These are phyloP conservation scores for Cheilosia soror DNA, from an alignment of 2,888 invertebrate species.

Conservation along the genomic window DNA sequence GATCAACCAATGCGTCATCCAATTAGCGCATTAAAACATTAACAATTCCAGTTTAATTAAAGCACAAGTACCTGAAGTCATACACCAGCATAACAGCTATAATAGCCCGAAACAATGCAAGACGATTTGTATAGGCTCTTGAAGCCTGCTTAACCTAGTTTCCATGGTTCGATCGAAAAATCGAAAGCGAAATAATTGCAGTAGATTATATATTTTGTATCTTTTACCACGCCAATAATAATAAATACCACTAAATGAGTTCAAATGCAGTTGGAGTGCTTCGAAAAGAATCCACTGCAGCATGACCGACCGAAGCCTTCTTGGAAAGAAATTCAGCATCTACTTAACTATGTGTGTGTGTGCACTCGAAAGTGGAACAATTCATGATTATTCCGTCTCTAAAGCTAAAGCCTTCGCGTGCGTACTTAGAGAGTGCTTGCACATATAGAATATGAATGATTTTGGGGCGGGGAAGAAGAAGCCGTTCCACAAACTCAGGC, in stretches of 20 bases:
- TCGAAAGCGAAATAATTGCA: slow-evolving; percentile 66
- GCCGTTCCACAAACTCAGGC: slow-evolving; percentile 30
- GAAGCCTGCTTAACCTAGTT: slow-evolving; percentile 55
- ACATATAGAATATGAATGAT: slow-evolving; percentile 35
- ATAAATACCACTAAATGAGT: slow-evolving; percentile 36
- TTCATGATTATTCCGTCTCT: slow-evolving; percentile 38
- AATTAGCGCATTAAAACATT: slow-evolving; percentile 39
- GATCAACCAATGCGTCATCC: slow-evolving; percentile 13
- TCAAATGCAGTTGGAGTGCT: slow-evolving; percentile 61
- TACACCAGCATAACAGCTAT: too few species aligned
- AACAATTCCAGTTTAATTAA: slow-evolving; percentile 7
- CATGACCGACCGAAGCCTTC: slow-evolving; percentile 53
- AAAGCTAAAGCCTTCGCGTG: slow-evolving; percentile 35
- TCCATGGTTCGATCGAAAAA: slow-evolving; percentile 51
- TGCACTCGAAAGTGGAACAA: slow-evolving; percentile 65
- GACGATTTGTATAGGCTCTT: slow-evolving; percentile 36
- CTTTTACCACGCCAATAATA: slow-evolving; percentile 44
- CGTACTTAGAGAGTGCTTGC: slow-evolving; percentile 14
- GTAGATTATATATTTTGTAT: slow-evolving; percentile 21
- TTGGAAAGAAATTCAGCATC: slow-evolving; percentile 49
- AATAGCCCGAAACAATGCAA: slow-evolving; percentile 1
- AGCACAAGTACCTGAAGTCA: neutral
- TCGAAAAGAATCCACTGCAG: slow-evolving; percentile 49
- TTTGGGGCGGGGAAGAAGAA: neutral
- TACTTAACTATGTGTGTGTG: slow-evolving; percentile 7